Base-by-base conservation (phyloP, 2,888 invertebrate species). In the Drosophila pegasa region DNA sequence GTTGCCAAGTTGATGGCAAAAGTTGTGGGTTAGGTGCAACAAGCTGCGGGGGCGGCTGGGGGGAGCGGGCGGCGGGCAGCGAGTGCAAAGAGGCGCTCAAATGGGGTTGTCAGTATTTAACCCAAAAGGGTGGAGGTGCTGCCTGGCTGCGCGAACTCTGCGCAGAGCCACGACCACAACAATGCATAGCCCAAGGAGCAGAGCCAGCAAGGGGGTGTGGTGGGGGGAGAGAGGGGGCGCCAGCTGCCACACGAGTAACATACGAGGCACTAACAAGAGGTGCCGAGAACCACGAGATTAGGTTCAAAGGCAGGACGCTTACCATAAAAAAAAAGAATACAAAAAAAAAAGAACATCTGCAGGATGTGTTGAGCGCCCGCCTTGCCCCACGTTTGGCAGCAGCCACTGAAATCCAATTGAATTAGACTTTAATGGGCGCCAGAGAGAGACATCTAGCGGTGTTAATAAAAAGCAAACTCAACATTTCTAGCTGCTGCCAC, bases 31-130 rank as follows among this genome's bases (percentile, higher is more conserved):
- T 81, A 79, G 77, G 78, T 71, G 80, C 73, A 71, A 71, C 64
- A 62, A 6, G 25, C 29, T 29, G 70, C n/a, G n/a, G 57, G 43
- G 48, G 48, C 55, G 38, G 55, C 48, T 6, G 41, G 52, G 51
- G 62, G 64, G 20, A 20, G 48, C 48, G 35, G 40, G 40, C 54
- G 5, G 20, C 72, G 66, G 68, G 31, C 75, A 71, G 70, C 72
- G 87, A 85, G 84, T 86, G 85, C 85, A 86, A 85, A 87, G 89
- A 90, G 90, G 89, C 90, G 89, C 90, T 90, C 90, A 90, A 90
- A 90, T 90, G 88, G 90, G 90, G 90, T 90, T 90, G 90, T 90
- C 90, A 90, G 89, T 90, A 89, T 90, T 90, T 90, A 90, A 90
- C 90, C 90, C 87, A 89, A 87, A 89, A 90, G 90, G 90, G 90